Conservation (phyloP, 2,888 invertebrate species). For the Gerris lacustris region DNA sequence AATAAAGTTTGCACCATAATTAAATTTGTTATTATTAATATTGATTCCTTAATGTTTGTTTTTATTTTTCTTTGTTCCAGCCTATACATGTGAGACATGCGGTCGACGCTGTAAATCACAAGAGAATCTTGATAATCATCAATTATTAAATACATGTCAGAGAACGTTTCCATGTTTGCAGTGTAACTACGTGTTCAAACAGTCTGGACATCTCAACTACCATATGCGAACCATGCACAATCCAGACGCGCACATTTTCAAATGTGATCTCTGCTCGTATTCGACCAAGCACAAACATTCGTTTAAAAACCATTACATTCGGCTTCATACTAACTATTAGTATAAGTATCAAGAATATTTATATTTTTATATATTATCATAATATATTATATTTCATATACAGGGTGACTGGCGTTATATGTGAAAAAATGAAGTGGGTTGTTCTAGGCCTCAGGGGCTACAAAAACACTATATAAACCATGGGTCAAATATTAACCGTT, state of each 20-base stretch:
- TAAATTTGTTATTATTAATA: too few relatives aligned
- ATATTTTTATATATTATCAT: too few relatives aligned
- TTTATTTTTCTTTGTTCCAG: neutral
- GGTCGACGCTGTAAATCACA: neutral
- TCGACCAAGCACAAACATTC: neutral
- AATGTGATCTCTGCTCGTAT: neutral
- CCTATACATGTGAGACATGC: neutral
- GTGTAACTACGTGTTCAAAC: slow-evolving; percentile 34
- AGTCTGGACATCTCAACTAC: slow-evolving; percentile 32
- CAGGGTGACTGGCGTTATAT: too few relatives aligned
- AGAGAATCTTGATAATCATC: neutral
- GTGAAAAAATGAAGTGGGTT: too few relatives aligned
- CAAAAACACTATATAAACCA: too few relatives aligned
- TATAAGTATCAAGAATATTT: too few relatives aligned
- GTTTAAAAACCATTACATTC: neutral
- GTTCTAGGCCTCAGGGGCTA: too few relatives aligned
- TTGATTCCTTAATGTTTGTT: too few relatives aligned
- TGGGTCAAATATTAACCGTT: too few relatives aligned
- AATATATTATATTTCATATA: too few relatives aligned
- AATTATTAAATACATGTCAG: neutral
- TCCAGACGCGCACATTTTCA: neutral
- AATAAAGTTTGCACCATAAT: too few relatives aligned
- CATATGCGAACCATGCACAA: slow-evolving; percentile 25
- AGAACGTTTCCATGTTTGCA: slow-evolving; percentile 28
- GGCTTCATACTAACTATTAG: too few relatives aligned